phyloP scores from a whole-genome alignment of 2,888 invertebrate genomes.

The Tenthredo notha region DNA sequence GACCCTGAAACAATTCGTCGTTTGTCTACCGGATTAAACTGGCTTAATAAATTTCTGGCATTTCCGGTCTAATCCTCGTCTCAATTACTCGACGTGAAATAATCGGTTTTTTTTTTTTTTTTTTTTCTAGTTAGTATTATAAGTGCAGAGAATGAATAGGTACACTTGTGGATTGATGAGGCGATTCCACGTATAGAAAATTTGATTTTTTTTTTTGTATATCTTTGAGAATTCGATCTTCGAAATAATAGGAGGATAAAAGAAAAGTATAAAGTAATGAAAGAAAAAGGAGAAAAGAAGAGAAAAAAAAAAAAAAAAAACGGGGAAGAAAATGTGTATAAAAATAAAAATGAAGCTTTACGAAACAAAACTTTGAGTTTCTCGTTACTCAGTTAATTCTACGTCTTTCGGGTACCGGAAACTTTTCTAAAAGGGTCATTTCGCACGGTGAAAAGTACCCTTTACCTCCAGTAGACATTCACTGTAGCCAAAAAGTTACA shows the following conservation, averaged over 20 bases:
- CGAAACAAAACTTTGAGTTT: not conserved
- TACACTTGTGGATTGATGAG: not conserved
- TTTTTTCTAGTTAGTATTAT: not conserved
- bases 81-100: not conserved
- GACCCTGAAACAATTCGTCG: slow-evolving; percentile 3
- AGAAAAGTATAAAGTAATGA: not conserved
- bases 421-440: slow-evolving; percentile 27
- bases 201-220: not conserved
- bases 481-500: slow-evolving; percentile 19
- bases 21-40: not conserved
- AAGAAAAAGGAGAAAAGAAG: not conserved
- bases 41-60: not conserved
- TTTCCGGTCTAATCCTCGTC: not conserved
- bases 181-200: no score
- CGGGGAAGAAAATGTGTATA: not conserved
- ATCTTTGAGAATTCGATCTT: not conserved
- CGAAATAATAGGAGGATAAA: not conserved
- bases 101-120: not conserved
- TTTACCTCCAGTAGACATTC: slow-evolving; percentile 17
- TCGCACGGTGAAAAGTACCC: slow-evolving; percentile 30
- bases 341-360: not conserved
- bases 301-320: not conserved
- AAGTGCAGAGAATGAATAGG: not conserved
- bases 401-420: slow-evolving; percentile 8
- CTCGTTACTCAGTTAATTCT: slow-evolving; percentile 28